phyloP scores from a whole-genome alignment of 2,797 vertebrate species.

The Gobio occitaniae region DNA sequence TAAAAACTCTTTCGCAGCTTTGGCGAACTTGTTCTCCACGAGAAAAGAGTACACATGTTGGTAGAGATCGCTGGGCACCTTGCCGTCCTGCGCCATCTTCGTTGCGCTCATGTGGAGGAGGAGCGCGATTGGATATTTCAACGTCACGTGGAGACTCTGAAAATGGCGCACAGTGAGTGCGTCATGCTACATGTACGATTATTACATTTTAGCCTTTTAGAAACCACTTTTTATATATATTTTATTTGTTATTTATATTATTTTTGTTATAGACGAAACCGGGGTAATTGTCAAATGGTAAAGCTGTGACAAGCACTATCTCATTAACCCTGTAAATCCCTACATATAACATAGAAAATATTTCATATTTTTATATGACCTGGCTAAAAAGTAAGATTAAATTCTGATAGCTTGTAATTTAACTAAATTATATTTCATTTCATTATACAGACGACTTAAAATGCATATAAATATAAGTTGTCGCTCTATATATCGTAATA shows the following conservation, averaged over 20 bases:
- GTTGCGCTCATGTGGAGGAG: slow-evolving; percentile 64
- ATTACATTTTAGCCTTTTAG: background rate
- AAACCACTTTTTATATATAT: background rate
- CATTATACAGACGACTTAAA: too few relatives aligned
- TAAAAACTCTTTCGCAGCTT: slow-evolving; percentile 86
- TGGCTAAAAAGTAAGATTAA: background rate
- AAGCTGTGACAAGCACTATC: too few relatives aligned
- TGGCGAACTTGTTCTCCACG: slow-evolving; percentile 88
- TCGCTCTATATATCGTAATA: too few relatives aligned
- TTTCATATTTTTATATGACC: too few relatives aligned
- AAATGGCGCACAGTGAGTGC: slow-evolving; percentile 61
- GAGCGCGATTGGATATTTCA: slow-evolving; percentile 31
- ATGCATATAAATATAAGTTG: too few relatives aligned
- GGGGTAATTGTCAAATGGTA: too few relatives aligned
- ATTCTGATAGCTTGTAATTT: background rate
- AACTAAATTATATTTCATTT: background rate
- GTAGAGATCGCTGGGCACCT: slow-evolving; percentile 91
- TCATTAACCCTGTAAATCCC: too few relatives aligned
- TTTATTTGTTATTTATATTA: background rate
- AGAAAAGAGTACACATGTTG: slow-evolving; percentile 90
- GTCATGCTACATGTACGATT: slow-evolving; percentile 32
- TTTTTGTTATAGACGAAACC: too few relatives aligned
- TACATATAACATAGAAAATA: too few relatives aligned
- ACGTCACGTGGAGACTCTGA: slow-evolving; percentile 52
- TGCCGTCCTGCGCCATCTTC: slow-evolving; percentile 81